Conservation (phyloP, 1,140 invertebrate genomes). For the Lepidotrigona ventralis region DNA sequence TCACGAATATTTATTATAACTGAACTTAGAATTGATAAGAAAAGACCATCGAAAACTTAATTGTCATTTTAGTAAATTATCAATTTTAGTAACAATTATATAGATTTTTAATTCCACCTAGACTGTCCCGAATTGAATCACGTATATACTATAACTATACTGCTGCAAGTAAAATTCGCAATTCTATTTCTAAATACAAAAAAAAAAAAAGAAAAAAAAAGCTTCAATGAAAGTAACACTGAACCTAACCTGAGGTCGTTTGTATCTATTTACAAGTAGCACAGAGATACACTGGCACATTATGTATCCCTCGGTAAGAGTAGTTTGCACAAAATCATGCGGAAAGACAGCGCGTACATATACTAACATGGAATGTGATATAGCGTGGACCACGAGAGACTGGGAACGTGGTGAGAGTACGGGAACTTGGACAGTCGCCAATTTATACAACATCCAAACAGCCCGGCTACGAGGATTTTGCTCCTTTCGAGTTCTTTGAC, state of each 20-base stretch:
- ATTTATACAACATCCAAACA: constrained; percentile 64
- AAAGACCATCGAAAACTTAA: too few relatives aligned
- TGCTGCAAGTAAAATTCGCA: neutral
- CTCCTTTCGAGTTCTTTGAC: constrained; percentile 58
- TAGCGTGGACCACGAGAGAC: constrained; percentile 29
- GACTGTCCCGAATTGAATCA: too few relatives aligned
- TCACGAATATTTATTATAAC: too few relatives aligned
- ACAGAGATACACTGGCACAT: neutral
- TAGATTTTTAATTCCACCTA: too few relatives aligned
- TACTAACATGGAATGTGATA: constrained; percentile 59
- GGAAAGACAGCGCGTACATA: constrained; percentile 31
- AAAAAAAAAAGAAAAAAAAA: neutral
- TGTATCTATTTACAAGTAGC: constrained; percentile 18
- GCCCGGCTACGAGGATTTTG: constrained; percentile 54
- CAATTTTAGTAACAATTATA: too few relatives aligned
- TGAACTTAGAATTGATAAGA: too few relatives aligned
- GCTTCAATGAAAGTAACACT: neutral
- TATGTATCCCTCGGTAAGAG: constrained; percentile 36
- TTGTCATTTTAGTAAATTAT: too few relatives aligned
- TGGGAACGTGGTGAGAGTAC: constrained; percentile 51
- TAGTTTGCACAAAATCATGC: constrained; percentile 25
- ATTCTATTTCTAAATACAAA: neutral
- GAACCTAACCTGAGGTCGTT: neutral
- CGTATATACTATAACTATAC: too few relatives aligned
- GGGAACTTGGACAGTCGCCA: constrained; percentile 63